Base-by-base conservation (phyloP, 2,113 vertebrate genomes). In the Amia ocellicauda region DNA sequence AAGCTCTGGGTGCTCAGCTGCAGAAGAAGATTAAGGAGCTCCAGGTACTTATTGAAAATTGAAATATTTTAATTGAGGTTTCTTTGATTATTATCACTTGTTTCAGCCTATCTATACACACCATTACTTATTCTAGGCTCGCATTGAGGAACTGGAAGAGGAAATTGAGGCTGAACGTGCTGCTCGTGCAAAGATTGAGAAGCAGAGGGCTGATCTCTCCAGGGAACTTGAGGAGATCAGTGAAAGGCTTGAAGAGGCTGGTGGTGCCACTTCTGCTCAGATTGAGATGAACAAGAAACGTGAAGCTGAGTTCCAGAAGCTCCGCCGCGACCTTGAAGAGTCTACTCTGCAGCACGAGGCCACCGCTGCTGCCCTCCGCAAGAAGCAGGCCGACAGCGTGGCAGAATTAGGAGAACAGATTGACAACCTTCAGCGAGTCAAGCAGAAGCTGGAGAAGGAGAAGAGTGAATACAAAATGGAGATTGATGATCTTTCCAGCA, bases 401-500 rank as follows among this genome's bases (percentile, higher is more conserved):
- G 91, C 92, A 0, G 92, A 95, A 77, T 86, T 93, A n/a, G 92
- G 90, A 66, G 93, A 96, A 70, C 93, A 96, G 80, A 93, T 95
- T 0, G 92, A 95, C 69, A 95, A 93, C 75, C 89, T 96, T 61
- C 93, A 96, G 58, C 76, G 91, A 0, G 90, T 94, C 61, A 96
- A 96, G 71, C 92, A 94, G 84, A 96, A 95, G 71, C 83, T 95
- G 80, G 91, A 97, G 87, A 94, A 95, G 69, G 93, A 96, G 79
- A 97, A 97, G 65, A 95, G 93, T 0, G 93, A 96, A 72, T 73
- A 89, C 69, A 97, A 90, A 86, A 93, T 98, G 94, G 94, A 96
- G 72, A 86, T 93, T 0, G 94, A 98, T 0, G 92, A 95, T 58
- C 83, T 95, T 3, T 66, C 76, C 1, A 90, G 92, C 72, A 95